Conservation (phyloP, 1,140 invertebrate species). For the Spodoptera frugiperda region DNA sequence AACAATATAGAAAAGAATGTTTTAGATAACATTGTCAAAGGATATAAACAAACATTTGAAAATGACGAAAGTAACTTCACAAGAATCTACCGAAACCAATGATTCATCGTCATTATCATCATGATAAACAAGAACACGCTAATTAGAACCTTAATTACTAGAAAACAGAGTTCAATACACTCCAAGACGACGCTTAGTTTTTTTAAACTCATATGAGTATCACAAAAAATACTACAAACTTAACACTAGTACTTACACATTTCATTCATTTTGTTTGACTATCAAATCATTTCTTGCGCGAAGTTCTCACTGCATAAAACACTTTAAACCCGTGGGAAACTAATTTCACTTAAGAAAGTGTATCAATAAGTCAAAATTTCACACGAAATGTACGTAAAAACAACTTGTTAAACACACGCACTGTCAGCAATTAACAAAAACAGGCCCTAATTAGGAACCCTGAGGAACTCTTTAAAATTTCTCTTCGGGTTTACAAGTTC, state of each 20-base stretch:
- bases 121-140: conserved; percentile 20
- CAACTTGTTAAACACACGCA: conserved; percentile 34
- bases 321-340: conserved; percentile 53
- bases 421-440: conserved; percentile 50
- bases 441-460: conserved; percentile 58
- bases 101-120: conserved; percentile 45
- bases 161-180: conserved; percentile 29
- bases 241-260: conserved; percentile 72
- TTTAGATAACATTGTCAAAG: not conserved
- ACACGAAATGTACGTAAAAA: conserved; percentile 3
- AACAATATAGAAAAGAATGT: too few relatives aligned
- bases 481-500: conserved; percentile 55
- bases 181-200: conserved; percentile 16
- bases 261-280: conserved; percentile 67
- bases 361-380: conserved; percentile 39
- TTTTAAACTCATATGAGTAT: conserved; percentile 27
- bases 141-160: conserved; percentile 21
- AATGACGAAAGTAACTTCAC: conserved; percentile 55
- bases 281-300: conserved; percentile 54
- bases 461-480: conserved; percentile 65
- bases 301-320: conserved; percentile 40
- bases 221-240: conserved; percentile 25
- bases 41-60: conserved; percentile 26
- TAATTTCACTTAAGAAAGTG: conserved; percentile 58
- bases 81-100: conserved; percentile 46